Base-by-base conservation (phyloP, 2,797 vertebrate species). In the Thripadectes ignobilis region DNA sequence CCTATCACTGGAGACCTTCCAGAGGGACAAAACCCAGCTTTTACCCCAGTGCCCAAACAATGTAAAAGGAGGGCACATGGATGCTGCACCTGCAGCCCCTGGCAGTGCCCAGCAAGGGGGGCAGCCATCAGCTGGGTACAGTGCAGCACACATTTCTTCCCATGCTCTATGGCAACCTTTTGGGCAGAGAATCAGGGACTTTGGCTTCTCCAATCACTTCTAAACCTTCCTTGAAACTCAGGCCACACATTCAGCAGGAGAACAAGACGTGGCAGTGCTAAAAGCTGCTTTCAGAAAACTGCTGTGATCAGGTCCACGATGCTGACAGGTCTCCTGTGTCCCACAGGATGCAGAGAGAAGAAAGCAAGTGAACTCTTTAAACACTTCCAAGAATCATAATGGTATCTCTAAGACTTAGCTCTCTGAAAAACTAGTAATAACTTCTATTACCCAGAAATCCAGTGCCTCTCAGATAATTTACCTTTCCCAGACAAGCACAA, bases 101-200 rank as follows among this genome's bases (percentile, higher is more conserved):
- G 15, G 22, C 23, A 51, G 49, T 52, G 20, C 34, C 61, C 45
- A 38, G 8, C 19, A 24, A 17, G 5, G 4, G 6, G 5, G 22
- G 54, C 5, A 4, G 38, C 30, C 58, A 49, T 26, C 9, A 4
- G 48, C 3, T 32, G 30, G 1, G 0, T 3, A 26, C n/a, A 38
- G 16, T 12, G 27, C 19, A 45, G 32, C 12, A 65, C 5, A 48
- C 14, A 38, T 17, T 34, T 15, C 30, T 36, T 30, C 34, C 67
- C 34, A 30, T 12, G 11, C 19, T 36, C 29, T 6, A 39, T 1
- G 45, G 30, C 24, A 63, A 38, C 38, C 21, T 57, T 52, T 30
- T 15, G 58, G 65, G 10, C 30, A 55, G 14, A 0, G 0, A 9
- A 45, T 55, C 32, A 6, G 20, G 11, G 30, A 57, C 48, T 85